phyloP scores from a whole-genome alignment of 2,113 vertebrate species.

The Chloebia gouldiae region DNA sequence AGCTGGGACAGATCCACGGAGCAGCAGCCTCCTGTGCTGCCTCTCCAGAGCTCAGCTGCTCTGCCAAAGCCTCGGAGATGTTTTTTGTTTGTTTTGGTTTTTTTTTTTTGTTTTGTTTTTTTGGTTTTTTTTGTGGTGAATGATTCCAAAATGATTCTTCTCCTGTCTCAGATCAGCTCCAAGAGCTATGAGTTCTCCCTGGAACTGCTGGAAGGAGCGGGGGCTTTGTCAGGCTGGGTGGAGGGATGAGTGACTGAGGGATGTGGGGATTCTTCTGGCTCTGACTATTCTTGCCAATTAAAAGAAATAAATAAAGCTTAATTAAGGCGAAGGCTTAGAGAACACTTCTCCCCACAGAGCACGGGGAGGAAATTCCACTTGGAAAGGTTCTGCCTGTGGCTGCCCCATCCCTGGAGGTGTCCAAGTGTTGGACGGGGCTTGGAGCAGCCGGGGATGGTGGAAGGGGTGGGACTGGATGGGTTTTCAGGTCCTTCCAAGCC shows the following conservation, averaged over 20 bases:
- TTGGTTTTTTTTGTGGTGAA: background rate
- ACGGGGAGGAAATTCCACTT: background rate
- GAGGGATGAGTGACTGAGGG: background rate
- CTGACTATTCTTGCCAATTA: background rate
- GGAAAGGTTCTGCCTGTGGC: background rate
- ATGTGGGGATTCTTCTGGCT: background rate
- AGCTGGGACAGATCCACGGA: background rate
- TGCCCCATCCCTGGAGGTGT: background rate
- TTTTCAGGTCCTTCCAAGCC: background rate
- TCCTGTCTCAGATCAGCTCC: background rate
- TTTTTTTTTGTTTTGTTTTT: background rate
- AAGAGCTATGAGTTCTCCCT: background rate
- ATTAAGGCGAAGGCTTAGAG: background rate
- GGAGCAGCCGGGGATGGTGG: accelerated
- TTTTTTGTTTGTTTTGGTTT: background rate
- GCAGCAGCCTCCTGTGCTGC: background rate
- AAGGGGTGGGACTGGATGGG: background rate
- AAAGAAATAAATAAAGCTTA: background rate
- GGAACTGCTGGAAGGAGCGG: background rate
- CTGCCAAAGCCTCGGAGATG: background rate
- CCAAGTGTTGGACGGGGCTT: background rate
- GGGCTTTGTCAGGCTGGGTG: background rate
- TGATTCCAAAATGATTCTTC: background rate
- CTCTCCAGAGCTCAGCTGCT: background rate
- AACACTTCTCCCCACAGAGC: background rate